Conservation (phyloP, 2,888 invertebrate species). For the Lasius fuliginosus region DNA sequence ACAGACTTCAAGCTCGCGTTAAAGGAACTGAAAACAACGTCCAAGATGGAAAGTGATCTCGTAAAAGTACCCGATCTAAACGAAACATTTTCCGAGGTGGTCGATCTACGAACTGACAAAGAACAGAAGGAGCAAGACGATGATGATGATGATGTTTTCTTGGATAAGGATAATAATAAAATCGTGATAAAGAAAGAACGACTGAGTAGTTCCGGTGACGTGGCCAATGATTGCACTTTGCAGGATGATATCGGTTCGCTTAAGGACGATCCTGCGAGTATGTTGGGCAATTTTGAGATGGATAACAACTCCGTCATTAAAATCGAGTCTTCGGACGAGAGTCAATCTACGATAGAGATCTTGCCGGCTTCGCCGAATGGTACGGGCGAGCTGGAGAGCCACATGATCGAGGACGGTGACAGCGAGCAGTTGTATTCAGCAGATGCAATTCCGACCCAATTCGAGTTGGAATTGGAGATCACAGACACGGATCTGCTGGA, state of each 20-base stretch:
- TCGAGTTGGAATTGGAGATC: constrained; percentile 82
- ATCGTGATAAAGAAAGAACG: constrained; percentile 50
- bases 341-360: constrained; percentile 83
- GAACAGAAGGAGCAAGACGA: not conserved
- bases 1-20: constrained; percentile 21
- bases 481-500: constrained; percentile 77
- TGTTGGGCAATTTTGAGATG: constrained; percentile 41
- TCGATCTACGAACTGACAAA: constrained; percentile 1
- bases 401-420: constrained; percentile 43
- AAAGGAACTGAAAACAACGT: constrained; percentile 23
- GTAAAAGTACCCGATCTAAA: not conserved
- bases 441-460: constrained; percentile 82
- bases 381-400: constrained; percentile 62
- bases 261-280: constrained; percentile 13
- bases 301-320: constrained; percentile 78
- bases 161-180: not conserved
- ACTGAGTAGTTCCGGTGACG: constrained; percentile 17
- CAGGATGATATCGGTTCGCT: constrained; percentile 32
- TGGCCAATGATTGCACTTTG: constrained; percentile 33
- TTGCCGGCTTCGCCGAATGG: constrained; percentile 81
- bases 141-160: constrained; percentile 3
- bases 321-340: constrained; percentile 84
- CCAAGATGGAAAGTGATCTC: constrained; percentile 1
- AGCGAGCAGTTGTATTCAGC: constrained; percentile 74
- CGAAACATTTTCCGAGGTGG: not conserved